Evolutionary conservation across 2,797 vertebrate genomes (phyloP).

Genomic region (Thaleichthys pacificus): DNA sequence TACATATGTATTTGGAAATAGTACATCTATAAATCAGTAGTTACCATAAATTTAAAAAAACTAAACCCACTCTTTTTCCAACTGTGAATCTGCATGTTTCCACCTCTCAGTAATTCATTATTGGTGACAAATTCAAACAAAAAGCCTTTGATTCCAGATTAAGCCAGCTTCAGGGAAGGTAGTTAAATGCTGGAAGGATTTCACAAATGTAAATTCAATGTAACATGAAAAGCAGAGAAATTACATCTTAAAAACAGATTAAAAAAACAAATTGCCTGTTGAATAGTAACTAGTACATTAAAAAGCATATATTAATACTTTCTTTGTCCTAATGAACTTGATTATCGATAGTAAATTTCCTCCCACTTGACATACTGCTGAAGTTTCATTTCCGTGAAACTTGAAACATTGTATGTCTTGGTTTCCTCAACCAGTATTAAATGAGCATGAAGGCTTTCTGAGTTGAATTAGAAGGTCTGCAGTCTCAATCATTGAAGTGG

Average conservation of each 20-base stretch:
- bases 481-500: conserved; percentile 60
- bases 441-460: conserved; percentile 59
- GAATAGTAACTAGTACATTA: conserved; percentile 26
- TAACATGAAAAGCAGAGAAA: conserved; percentile 49
- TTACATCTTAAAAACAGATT: conserved; percentile 52
- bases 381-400: conserved; percentile 53
- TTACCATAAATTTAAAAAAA: conserved; percentile 62
- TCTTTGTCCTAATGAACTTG: conserved; percentile 42
- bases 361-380: conserved; percentile 44
- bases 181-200: conserved; percentile 61
- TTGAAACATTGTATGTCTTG: conserved; percentile 56
- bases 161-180: conserved; percentile 47
- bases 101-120: conserved; percentile 62
- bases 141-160: conserved; percentile 48
- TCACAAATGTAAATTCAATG: conserved; percentile 34
- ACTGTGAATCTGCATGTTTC: conserved; percentile 58
- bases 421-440: conserved; percentile 61
- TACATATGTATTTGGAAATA: conserved; percentile 66
- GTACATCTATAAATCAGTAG: conserved; percentile 64
- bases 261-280: conserved; percentile 42
- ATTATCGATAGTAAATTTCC: conserved; percentile 35
- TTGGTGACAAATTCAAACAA: conserved; percentile 61
- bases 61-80: conserved; percentile 49
- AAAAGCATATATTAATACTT: conserved; percentile 51
- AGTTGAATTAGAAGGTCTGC: conserved; percentile 68